phyloP scores from a whole-genome alignment of 2,797 vertebrate species.

The Pipistrellus pipistrellus region DNA sequence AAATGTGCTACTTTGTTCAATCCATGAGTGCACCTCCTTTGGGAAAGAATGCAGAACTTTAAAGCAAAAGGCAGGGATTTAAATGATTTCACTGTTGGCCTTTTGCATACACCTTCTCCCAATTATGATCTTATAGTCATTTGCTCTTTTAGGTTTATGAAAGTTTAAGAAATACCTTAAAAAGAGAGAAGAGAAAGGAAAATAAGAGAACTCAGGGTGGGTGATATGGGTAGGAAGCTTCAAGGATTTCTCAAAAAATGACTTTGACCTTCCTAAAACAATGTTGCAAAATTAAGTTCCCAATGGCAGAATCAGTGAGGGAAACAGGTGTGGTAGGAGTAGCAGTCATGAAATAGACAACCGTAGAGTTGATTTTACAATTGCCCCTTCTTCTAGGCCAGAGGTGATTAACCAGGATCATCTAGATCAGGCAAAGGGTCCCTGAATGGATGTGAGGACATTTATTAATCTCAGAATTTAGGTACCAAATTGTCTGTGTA shows the following conservation, averaged over 20 bases:
- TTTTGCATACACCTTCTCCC: neutral
- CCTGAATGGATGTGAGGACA: neutral
- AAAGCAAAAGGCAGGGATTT: constrained; percentile 1
- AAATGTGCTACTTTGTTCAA: neutral
- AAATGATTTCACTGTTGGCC: constrained; percentile 12
- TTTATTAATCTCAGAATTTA: neutral
- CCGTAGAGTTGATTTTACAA: neutral
- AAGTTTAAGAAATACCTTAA: neutral
- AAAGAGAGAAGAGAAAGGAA: neutral
- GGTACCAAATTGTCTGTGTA: neutral
- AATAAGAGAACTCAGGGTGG: neutral
- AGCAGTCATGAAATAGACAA: neutral
- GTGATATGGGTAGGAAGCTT: neutral
- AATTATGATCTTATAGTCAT: neutral
- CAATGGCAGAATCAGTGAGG: neutral
- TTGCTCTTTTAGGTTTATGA: constrained; percentile 32
- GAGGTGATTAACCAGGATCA: neutral
- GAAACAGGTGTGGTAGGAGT: neutral
- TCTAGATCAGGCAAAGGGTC: neutral
- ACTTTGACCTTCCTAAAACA: constrained; percentile 31
- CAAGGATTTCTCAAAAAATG: neutral
- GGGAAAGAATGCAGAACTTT: neutral
- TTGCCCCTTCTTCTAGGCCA: neutral
- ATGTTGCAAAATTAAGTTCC: neutral
- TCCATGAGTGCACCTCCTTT: neutral